Percentiles rank a stretch among this genome's conserved stretches.
Evolutionary conservation across 1,140 invertebrate genomes (phyloP).

Genomic region (Brachystomella parvula): DNA sequence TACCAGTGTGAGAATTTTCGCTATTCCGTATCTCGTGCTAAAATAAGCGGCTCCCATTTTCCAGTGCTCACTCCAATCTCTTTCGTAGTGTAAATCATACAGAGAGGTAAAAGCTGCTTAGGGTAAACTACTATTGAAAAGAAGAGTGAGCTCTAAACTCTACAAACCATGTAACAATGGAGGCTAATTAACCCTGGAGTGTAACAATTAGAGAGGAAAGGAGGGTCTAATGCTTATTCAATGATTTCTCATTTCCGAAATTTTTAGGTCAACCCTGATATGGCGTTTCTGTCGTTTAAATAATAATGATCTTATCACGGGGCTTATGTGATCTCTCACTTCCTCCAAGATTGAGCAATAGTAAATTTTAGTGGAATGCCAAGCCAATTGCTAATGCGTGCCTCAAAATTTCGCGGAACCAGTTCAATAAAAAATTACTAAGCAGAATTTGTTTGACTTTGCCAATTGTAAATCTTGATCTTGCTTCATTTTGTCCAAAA

Average conservation of each 20-base stretch:
- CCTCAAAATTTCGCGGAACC: too few relatives aligned
- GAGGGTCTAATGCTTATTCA: background rate
- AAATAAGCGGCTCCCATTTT: background rate
- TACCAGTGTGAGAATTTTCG: slow-evolving; percentile 9
- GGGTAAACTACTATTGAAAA: too few relatives aligned
- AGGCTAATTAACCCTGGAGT: background rate
- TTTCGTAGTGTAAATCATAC: too few relatives aligned
- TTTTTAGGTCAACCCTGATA: slow-evolving; percentile 1
- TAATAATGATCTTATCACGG: background rate
- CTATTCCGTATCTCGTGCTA: background rate
- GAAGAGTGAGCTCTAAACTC: background rate
- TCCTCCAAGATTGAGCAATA: background rate
- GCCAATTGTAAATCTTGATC: too few relatives aligned
- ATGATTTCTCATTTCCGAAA: background rate
- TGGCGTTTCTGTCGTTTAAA: background rate
- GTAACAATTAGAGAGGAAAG: background rate
- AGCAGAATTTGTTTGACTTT: too few relatives aligned
- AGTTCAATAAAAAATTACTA: too few relatives aligned
- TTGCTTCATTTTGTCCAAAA: too few relatives aligned
- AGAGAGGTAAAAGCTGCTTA: too few relatives aligned
- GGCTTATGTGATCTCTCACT: background rate
- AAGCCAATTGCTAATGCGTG: too few relatives aligned
- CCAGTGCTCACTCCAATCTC: too few relatives aligned
- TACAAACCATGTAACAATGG: background rate
- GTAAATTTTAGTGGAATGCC: too few relatives aligned